Percentiles rank a stretch among this genome's conserved stretches.
Conservation (phyloP, 2,113 vertebrate species). For the Zosterops borbonicus region DNA sequence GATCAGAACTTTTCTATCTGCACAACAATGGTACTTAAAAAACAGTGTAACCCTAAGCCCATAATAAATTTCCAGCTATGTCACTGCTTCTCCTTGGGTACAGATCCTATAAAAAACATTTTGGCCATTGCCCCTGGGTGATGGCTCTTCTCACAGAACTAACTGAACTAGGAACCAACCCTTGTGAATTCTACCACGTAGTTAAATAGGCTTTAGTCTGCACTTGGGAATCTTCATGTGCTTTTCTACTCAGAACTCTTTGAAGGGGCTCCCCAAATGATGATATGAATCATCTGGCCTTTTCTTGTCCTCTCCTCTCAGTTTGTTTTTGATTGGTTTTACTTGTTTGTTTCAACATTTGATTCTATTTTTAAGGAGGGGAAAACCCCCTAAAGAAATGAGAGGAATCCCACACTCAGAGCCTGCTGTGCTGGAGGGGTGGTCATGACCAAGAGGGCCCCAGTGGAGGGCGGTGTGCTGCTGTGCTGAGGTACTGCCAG, state of each 20-base stretch:
- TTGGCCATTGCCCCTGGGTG: not conserved
- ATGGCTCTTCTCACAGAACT: not conserved
- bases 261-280: not conserved
- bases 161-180: not conserved
- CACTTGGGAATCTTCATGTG: not conserved
- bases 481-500: not conserved
- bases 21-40: not conserved
- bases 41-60: not conserved
- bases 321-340: not conserved
- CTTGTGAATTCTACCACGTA: not conserved
- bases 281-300: not conserved
- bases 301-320: not conserved
- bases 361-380: not conserved
- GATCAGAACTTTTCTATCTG: not conserved
- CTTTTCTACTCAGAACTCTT: not conserved
- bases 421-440: not conserved
- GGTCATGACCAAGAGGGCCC: not conserved
- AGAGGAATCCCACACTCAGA: not conserved
- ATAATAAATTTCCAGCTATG: not conserved
- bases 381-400: not conserved
- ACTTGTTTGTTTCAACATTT: not conserved
- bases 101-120: not conserved
- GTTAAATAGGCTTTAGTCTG: not conserved
- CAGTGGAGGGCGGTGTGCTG: conserved; percentile 27
- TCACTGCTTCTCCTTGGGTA: not conserved